Evolutionary conservation across 2,797 vertebrate genomes (phyloP), one percentile per base, ranked within the genome.

Genomic region (Anguilla obscura): DNA sequence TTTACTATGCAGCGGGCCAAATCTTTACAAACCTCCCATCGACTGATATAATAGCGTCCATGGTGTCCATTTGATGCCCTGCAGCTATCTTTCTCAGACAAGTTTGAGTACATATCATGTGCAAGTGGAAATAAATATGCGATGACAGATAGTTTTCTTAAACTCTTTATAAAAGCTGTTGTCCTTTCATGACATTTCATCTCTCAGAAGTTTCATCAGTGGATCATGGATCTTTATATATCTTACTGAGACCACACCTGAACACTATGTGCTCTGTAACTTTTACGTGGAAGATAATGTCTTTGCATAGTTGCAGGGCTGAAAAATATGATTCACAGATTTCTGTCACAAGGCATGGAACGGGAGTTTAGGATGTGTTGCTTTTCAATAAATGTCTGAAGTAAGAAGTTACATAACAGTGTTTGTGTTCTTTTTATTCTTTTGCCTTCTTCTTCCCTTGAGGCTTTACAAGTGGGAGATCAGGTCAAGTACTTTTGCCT

Each of bases 21-120:
- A 79, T 36, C 33, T 79, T 36, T 6, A 40, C 74, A 40, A 79
- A 50, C 33, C 40, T 10, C 18, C 24, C 24, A 24, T 50, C 50
- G 1, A 21, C 7, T 82, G 45, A 82, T 24, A 9, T 90, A 87
- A 87, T 76, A 74, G 76, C 63, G 90, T 89, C 90, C 83, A 87
- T 82, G 88, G 66, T 69, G 69, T 87, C 56, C 69, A 48, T 14
- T 24, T 90, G 54, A 82, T 85, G 60, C 33, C 56, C 56, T 86
- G 71, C 36, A 24, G 45, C 27, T 56, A 18, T 60, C 52, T 76
- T 18, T 88, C 66, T 63, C 48, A 54, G 14, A n/a, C 12, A 50
- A 85, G 40, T 10, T 86, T 63, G 45, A 63, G 21, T 45, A 16
- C 33, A 14, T 18, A 21, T 40, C n/a, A 69, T 24, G 16, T 1